Evolutionary conservation across 2,113 vertebrate species (phyloP).

Genomic region (Hiodon tergisus): DNA sequence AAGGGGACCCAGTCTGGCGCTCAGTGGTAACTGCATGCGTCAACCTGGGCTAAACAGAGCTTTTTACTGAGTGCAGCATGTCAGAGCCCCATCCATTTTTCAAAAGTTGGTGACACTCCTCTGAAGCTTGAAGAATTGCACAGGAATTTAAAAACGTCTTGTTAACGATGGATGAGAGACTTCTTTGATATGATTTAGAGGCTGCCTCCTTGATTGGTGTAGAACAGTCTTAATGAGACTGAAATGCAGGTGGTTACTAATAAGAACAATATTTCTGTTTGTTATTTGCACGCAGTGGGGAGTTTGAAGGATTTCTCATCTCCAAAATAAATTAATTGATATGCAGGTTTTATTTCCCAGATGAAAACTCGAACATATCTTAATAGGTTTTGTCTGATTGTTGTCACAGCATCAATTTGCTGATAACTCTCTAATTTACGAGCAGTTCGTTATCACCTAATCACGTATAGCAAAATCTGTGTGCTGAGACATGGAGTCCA

Average conservation of each 20-base stretch:
- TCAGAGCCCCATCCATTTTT: not conserved
- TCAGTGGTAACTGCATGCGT: constrained; percentile 58
- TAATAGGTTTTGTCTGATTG: constrained; percentile 33
- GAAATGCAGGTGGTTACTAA: constrained; percentile 47
- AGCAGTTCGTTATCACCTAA: constrained; percentile 18
- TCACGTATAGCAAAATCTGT: constrained; percentile 26
- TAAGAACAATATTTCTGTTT: constrained; percentile 21
- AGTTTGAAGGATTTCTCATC: constrained; percentile 31
- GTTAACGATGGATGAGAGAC: not conserved
- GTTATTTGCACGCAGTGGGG: constrained; percentile 38
- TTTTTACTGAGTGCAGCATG: not conserved
- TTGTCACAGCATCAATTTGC: constrained; percentile 25
- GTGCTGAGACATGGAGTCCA: constrained; percentile 26
- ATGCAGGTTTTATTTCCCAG: constrained; percentile 24
- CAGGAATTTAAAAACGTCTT: not conserved
- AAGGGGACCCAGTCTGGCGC: constrained; percentile 61
- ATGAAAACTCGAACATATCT: constrained; percentile 34
- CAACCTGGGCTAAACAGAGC: constrained; percentile 55
- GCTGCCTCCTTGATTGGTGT: not conserved
- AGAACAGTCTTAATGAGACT: constrained; percentile 6
- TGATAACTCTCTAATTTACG: constrained; percentile 23
- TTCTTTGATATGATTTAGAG: not conserved
- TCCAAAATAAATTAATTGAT: not conserved
- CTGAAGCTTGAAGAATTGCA: not conserved
- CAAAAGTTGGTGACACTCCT: too few species aligned